These are phyloP conservation scores for Spongilla lacustris DNA, from an alignment of 37 sponge, comb jelly and placozoan genomes.

Conservation along the genomic window DNA sequence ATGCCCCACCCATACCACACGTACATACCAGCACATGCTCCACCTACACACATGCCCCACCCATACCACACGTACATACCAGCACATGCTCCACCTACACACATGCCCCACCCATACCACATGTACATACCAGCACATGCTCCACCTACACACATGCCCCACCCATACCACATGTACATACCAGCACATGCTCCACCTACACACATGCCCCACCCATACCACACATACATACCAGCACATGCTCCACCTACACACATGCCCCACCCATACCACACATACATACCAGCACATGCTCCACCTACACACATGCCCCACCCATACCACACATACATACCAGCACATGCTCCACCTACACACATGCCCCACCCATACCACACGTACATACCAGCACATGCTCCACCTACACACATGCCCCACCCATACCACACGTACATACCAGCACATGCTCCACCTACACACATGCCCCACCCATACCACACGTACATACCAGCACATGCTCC, in stretches of 20 bases:
- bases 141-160: slow-evolving; percentile 78
- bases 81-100: too few species aligned
- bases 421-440: too few species aligned
- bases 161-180: slow-evolving; percentile 62
- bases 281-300: neutral
- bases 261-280: neutral
- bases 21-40: too few species aligned
- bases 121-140: slow-evolving; percentile 75
- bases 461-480: neutral
- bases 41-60: neutral
- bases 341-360: too few species aligned
- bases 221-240: neutral
- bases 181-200: too few species aligned
- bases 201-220: neutral
- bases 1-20: neutral
- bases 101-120: too few species aligned
- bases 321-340: too few species aligned
- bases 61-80: neutral
- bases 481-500: neutral
- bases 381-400: too few species aligned
- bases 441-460: too few species aligned
- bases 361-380: too few species aligned
- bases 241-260: neutral
- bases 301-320: neutral
- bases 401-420: too few species aligned